Percentiles rank a stretch among this genome's conserved stretches.
Evolutionary conservation across 2,888 invertebrate genomes (phyloP).

Genomic region (Hylaea fasciaria): DNA sequence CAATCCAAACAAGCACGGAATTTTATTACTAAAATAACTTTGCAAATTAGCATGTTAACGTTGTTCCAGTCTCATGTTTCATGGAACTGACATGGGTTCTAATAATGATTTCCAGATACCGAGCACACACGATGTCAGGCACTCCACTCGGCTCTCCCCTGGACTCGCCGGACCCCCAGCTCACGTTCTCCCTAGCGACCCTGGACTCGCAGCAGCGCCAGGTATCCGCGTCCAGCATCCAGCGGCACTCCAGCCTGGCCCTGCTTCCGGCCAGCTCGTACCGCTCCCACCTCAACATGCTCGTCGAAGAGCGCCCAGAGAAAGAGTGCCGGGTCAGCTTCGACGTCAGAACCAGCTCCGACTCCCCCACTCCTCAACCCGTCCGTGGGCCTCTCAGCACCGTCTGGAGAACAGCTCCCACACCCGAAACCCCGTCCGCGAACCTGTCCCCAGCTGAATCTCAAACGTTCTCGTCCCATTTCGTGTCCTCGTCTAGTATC

Average conservation of each 20-base stretch:
- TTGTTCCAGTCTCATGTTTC: too few species aligned
- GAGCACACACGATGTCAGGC: slow-evolving; percentile 92
- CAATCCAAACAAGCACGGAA: too few species aligned
- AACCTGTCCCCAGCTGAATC: slow-evolving; percentile 86
- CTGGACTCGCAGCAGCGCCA: slow-evolving; percentile 86
- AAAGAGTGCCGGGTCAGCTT: slow-evolving; percentile 80
- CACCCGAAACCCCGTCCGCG: slow-evolving; percentile 89
- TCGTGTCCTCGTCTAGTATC: slow-evolving; percentile 82
- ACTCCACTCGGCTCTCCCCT: slow-evolving; percentile 93
- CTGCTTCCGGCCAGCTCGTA: slow-evolving; percentile 80
- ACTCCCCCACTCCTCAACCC: slow-evolving; percentile 67
- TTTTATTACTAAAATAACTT: too few species aligned
- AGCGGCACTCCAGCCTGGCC: slow-evolving; percentile 78
- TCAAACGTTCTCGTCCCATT: slow-evolving; percentile 87
- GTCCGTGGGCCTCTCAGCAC: slow-evolving; percentile 76
- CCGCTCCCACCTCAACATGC: slow-evolving; percentile 79
- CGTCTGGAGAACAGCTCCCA: slow-evolving; percentile 79
- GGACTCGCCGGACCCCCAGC: slow-evolving; percentile 90
- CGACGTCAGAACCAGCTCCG: slow-evolving; percentile 70
- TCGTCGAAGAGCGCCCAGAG: slow-evolving; percentile 77
- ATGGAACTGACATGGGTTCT: too few species aligned
- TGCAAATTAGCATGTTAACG: too few species aligned
- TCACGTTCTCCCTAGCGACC: slow-evolving; percentile 87
- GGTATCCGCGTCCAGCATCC: slow-evolving; percentile 85
- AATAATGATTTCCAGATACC: slow-evolving; percentile 86